Conservation (phyloP, 2,797 vertebrate species). For the Gadopsis marmoratus region DNA sequence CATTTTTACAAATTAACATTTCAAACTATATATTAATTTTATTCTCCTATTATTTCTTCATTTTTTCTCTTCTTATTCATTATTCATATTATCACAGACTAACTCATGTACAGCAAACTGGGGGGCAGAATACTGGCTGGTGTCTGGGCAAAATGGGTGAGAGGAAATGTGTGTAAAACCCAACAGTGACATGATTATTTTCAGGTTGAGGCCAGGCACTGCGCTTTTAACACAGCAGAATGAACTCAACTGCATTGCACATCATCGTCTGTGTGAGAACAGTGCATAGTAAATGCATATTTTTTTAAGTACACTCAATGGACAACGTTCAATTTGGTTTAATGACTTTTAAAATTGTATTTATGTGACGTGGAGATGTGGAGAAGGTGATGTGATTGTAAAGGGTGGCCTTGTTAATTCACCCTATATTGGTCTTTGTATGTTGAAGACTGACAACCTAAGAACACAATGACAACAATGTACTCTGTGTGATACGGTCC, state of each 20-base stretch:
- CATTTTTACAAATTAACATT: background rate
- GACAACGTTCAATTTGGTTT: background rate
- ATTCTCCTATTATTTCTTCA: background rate
- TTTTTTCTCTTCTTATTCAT: background rate
- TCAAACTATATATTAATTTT: background rate
- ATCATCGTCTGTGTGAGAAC: no score
- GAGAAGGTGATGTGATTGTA: background rate
- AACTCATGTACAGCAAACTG: background rate
- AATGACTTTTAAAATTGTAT: background rate
- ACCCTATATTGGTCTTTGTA: no score
- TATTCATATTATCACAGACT: background rate
- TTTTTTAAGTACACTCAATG: background rate
- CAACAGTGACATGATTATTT: background rate
- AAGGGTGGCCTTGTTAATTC: background rate
- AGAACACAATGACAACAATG: background rate
- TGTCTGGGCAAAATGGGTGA: no score
- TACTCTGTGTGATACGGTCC: background rate
- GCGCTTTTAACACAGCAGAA: constrained; percentile 8
- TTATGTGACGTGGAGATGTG: background rate
- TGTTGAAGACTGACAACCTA: background rate
- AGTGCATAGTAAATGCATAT: background rate
- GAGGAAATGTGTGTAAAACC: background rate
- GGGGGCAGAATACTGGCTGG: no score
- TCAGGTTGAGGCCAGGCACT: background rate
- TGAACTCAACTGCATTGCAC: background rate